phyloP scores from a whole-genome alignment of 2,113 vertebrate species.

The Erythrocercus mccallii region DNA sequence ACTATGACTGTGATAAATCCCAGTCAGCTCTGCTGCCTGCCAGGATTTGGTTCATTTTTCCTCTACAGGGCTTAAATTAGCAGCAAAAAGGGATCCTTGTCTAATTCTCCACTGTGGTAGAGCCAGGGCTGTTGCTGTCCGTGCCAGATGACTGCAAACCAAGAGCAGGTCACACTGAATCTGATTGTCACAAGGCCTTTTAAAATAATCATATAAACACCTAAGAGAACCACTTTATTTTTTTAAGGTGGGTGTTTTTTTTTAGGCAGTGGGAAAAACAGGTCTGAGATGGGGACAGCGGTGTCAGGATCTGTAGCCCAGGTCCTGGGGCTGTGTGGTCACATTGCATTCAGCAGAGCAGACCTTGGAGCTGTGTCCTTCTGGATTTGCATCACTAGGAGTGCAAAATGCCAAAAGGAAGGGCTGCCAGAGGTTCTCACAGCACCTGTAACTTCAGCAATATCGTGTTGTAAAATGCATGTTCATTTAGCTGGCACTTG shows the following conservation, averaged over 20 bases:
- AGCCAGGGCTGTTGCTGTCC: background rate
- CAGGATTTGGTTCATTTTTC: background rate
- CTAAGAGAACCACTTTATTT: background rate
- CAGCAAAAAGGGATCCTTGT: background rate
- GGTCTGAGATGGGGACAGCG: background rate
- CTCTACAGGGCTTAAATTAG: background rate
- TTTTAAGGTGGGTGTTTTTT: background rate
- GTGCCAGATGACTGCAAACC: background rate
- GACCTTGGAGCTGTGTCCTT: background rate
- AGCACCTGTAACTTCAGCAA: too few species aligned
- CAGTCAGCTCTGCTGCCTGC: background rate
- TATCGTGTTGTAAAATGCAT: rapidly evolving
- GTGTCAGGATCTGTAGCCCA: background rate
- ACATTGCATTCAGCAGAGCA: background rate
- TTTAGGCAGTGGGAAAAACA: background rate
- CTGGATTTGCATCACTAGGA: background rate
- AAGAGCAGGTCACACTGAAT: background rate
- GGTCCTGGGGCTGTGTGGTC: background rate
- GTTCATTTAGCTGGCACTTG: background rate
- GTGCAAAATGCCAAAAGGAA: background rate
- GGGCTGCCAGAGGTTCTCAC: background rate
- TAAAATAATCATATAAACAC: background rate
- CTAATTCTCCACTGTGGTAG: background rate
- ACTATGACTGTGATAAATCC: background rate
- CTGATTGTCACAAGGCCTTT: background rate